phyloP scores from a whole-genome alignment of 2,113 vertebrate species.

The Erythrocercus mccallii region DNA sequence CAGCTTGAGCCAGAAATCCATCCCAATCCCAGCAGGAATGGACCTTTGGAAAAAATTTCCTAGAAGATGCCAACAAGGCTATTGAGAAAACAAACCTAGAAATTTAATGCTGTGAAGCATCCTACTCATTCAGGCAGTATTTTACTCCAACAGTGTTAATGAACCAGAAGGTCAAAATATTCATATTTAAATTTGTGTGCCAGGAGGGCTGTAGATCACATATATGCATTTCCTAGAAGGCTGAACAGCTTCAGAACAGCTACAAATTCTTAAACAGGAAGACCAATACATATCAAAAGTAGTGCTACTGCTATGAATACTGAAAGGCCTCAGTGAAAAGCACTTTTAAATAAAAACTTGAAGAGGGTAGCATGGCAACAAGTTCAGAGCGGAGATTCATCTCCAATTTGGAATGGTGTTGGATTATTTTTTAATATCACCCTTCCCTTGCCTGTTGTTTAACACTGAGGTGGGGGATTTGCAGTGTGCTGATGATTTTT shows the following conservation, averaged over 20 bases:
- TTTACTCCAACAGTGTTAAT: background rate
- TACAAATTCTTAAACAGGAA: background rate
- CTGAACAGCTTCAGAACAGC: background rate
- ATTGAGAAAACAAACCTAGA: background rate
- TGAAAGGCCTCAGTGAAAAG: background rate
- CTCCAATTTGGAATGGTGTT: background rate
- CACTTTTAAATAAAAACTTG: background rate
- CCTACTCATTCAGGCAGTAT: background rate
- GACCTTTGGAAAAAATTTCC: background rate
- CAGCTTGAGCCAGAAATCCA: background rate
- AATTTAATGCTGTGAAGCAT: background rate
- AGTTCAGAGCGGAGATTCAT: background rate
- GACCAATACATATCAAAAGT: background rate
- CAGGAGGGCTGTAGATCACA: conserved; percentile 14
- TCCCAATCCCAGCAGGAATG: background rate
- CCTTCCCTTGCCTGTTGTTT: background rate
- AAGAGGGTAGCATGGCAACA: background rate
- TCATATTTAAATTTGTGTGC: background rate
- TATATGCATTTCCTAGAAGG: conserved; percentile 18
- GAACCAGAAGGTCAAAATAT: background rate
- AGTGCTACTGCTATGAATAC: background rate
- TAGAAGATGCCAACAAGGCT: background rate
- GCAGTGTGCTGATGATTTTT: background rate
- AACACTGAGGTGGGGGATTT: background rate
- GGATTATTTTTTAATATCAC: background rate